A percentile compares a stretch with the other conserved stretches of the same genome.
These are phyloP conservation scores for Sebastes alutus DNA, from an alignment of 2,797 vertebrate species.

Conservation along the genomic window DNA sequence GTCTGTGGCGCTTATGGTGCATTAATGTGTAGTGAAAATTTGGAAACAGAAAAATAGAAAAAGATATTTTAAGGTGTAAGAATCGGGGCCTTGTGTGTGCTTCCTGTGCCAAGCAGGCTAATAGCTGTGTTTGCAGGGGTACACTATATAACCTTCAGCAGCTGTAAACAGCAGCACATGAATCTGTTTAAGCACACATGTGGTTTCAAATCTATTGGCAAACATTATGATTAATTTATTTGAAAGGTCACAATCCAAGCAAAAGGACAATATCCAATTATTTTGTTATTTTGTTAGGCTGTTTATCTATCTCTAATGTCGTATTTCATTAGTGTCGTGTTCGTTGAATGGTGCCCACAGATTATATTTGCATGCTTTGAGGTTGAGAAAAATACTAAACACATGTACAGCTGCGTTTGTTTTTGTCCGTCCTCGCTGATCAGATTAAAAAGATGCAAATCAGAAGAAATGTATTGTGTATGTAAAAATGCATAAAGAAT, in stretches of 20 bases:
- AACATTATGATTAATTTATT: slow-evolving; percentile 13
- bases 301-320: neutral
- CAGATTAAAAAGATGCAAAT: neutral
- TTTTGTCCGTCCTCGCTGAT: neutral
- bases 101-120: slow-evolving; percentile 29
- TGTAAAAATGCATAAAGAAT: slow-evolving; percentile 22
- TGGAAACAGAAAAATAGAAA: neutral
- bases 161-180: slow-evolving; percentile 41
- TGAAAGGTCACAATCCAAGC: neutral
- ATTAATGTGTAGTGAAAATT: neutral
- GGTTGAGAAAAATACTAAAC: neutral
- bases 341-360: neutral
- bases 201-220: slow-evolving; percentile 24
- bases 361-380: neutral
- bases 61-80: neutral
- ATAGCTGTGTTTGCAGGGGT: slow-evolving; percentile 33
- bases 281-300: neutral
- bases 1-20: neutral
- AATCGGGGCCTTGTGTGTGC: slow-evolving; percentile 48
- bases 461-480: neutral
- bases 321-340: neutral
- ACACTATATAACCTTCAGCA: slow-evolving; percentile 19
- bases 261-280: neutral
- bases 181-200: slow-evolving; percentile 19
- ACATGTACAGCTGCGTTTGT: neutral